These are phyloP conservation scores for Zaprionus ghesquierei DNA, from an alignment of 1,140 invertebrate species.

Conservation along the genomic window DNA sequence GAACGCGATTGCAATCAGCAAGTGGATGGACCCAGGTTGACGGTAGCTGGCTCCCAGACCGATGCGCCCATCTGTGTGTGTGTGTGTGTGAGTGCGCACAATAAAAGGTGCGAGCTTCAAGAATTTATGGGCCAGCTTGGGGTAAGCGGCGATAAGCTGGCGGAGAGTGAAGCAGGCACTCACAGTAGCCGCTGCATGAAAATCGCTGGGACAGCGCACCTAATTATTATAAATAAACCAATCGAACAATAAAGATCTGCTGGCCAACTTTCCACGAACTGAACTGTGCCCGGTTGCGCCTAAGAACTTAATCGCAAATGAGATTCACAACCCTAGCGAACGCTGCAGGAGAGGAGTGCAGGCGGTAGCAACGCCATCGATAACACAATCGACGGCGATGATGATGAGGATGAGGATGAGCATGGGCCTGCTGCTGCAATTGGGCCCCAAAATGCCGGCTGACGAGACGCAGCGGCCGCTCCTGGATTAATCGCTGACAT, in stretches of 20 bases:
- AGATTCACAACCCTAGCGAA: constrained; percentile 57
- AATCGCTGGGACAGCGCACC: constrained; percentile 73
- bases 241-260: constrained; percentile 82
- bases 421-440: too few species aligned
- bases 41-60: constrained; percentile 3
- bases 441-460: constrained; percentile 42
- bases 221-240: constrained; percentile 83
- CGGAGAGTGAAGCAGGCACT: constrained; percentile 12
- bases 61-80: background rate
- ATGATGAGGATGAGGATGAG: constrained; percentile 33
- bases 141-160: constrained; percentile 52
- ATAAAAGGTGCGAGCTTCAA: constrained; percentile 82
- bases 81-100: constrained; percentile 73
- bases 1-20: constrained; percentile 67
- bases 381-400: constrained; percentile 75
- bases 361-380: constrained; percentile 73
- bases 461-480: constrained; percentile 58
- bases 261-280: constrained; percentile 75
- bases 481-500: constrained; percentile 79
- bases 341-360: background rate
- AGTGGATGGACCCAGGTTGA: constrained; percentile 1
- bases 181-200: constrained; percentile 34
- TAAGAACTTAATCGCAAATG: constrained; percentile 81
- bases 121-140: constrained; percentile 79
- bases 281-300: constrained; percentile 58